A percentile compares a stretch with the other conserved stretches of the same genome.
phyloP scores from a whole-genome alignment of 2,888 invertebrate species.

The Drosophila crucigera region DNA sequence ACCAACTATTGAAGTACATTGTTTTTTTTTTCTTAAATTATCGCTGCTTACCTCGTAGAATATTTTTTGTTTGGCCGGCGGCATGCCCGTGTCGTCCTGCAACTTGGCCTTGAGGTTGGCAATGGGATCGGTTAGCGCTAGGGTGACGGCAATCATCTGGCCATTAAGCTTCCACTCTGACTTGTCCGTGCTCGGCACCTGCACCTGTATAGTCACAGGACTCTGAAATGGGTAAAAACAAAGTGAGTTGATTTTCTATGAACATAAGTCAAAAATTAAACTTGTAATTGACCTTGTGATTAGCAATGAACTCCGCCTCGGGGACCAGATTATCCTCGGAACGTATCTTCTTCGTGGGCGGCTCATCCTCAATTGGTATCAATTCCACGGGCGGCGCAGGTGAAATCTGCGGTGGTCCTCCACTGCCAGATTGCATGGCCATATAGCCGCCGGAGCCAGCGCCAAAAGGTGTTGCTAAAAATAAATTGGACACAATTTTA shows the following conservation, averaged over 20 bases:
- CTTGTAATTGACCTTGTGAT: slow-evolving; percentile 86
- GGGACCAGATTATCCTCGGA: slow-evolving; percentile 97
- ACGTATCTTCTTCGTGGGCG: slow-evolving; percentile 93
- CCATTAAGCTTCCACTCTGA: slow-evolving; percentile 98
- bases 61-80: slow-evolving; percentile 98
- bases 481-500: not conserved
- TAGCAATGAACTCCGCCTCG: slow-evolving; percentile 92
- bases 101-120: slow-evolving; percentile 94
- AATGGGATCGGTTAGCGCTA: slow-evolving; percentile 92
- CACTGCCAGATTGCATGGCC: slow-evolving; percentile 81
- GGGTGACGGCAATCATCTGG: slow-evolving; percentile 91
- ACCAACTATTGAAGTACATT: not conserved
- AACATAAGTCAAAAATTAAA: not conserved
- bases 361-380: slow-evolving; percentile 91
- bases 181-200: slow-evolving; percentile 94
- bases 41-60: slow-evolving; percentile 91
- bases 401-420: slow-evolving; percentile 77
- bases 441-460: slow-evolving; percentile 85
- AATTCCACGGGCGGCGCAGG: slow-evolving; percentile 87
- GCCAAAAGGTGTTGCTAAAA: slow-evolving; percentile 85
- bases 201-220: slow-evolving; percentile 92
- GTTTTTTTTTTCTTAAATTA: not conserved
- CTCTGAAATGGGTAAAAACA: slow-evolving; percentile 85
- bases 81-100: slow-evolving; percentile 94
- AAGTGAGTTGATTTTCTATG: not conserved